Percentiles rank a stretch among this genome's conserved stretches.
Evolutionary conservation across 2,113 vertebrate species (phyloP).

Genomic region (Petaurus breviceps): DNA sequence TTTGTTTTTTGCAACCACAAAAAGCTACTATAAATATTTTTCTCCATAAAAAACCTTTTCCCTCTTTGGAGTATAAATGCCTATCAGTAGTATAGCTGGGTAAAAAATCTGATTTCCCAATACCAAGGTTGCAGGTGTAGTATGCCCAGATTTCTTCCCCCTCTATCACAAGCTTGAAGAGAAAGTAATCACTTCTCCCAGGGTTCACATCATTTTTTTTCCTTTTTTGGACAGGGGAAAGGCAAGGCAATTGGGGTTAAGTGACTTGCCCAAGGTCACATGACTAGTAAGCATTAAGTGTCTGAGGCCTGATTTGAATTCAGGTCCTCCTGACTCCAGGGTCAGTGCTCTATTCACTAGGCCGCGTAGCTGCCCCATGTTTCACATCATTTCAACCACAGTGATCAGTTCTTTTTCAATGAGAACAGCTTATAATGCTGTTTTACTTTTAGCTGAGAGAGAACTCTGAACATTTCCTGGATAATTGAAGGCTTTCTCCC

Average conservation of each 20-base stretch:
- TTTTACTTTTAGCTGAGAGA: no score
- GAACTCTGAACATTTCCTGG: no score
- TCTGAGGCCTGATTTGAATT: no score
- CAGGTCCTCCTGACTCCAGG: no score
- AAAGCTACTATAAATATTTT: not conserved
- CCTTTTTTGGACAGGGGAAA: not conserved
- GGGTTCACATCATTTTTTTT: not conserved
- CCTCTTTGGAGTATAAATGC: not conserved
- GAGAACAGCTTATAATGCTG: not conserved
- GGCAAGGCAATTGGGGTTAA: no score
- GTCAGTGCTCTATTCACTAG: no score
- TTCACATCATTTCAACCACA: not conserved
- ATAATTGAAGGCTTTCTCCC: not conserved
- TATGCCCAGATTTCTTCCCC: not conserved
- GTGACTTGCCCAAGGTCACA: no score
- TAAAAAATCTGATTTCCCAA: not conserved
- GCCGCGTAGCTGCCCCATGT: no score
- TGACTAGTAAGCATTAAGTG: no score
- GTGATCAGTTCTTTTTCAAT: not conserved
- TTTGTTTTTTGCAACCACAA: not conserved
- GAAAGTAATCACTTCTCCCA: not conserved
- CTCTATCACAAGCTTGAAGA: not conserved
- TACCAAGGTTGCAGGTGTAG: no score
- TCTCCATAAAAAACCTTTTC: not conserved
- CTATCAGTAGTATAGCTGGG: not conserved